phyloP scores from a whole-genome alignment of 2,113 vertebrate species.

The Sapayoa aenigma region DNA sequence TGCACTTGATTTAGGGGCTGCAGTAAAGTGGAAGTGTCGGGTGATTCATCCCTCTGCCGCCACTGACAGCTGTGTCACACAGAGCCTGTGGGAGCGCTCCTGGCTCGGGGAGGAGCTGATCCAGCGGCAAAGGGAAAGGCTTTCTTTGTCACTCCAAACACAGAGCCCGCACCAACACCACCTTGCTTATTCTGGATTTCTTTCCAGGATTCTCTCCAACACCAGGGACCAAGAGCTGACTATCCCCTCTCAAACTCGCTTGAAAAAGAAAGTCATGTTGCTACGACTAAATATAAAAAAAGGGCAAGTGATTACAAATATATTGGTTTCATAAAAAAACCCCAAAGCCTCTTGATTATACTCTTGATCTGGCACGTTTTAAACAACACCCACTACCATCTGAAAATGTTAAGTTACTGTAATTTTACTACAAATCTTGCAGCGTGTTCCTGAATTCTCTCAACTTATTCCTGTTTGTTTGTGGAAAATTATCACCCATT shows the following conservation, averaged over 20 bases:
- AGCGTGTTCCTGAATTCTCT: neutral
- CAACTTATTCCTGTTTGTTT: neutral
- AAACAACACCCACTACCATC: neutral
- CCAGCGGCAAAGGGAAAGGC: neutral
- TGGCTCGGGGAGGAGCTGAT: neutral
- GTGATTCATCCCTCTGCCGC: slow-evolving; percentile 34
- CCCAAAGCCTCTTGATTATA: neutral
- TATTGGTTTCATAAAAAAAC: neutral
- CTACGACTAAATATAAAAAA: neutral
- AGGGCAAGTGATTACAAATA: neutral
- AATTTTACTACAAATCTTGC: neutral
- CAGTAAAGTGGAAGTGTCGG: slow-evolving; percentile 39
- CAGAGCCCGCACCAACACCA: neutral
- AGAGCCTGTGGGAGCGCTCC: neutral
- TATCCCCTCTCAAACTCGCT: neutral
- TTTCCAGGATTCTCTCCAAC: rapidly evolving
- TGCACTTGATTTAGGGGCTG: slow-evolving; percentile 48
- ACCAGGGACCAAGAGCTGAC: neutral
- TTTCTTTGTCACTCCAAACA: neutral
- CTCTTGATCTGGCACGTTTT: neutral
- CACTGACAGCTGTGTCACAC: neutral
- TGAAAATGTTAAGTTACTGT: neutral
- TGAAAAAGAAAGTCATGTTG: neutral
- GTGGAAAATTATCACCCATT: neutral
- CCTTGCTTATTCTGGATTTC: neutral